Conservation (phyloP, 2,113 vertebrate species). For the Xiphophorus maculatus region DNA sequence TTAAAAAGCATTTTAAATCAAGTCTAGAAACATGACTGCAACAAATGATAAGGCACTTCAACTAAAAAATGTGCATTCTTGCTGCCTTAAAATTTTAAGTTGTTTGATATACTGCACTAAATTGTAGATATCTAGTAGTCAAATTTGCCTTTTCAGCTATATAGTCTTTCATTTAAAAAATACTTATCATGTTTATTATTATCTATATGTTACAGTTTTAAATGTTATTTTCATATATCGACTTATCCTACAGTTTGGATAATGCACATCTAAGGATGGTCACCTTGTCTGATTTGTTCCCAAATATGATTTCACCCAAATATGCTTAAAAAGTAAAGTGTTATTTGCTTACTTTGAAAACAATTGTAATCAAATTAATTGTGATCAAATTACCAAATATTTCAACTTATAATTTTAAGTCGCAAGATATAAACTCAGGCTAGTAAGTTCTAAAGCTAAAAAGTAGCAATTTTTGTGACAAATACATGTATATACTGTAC, state of each 20-base stretch:
- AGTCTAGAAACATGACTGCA: constrained; percentile 66
- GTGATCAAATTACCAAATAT: constrained; percentile 18
- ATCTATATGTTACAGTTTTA: background rate
- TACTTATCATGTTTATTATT: too few relatives aligned
- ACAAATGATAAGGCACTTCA: constrained; percentile 79
- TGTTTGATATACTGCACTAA: constrained; percentile 27
- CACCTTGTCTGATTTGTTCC: background rate
- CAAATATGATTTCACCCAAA: constrained; percentile 16
- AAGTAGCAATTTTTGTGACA: constrained; percentile 57
- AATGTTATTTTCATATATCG: background rate
- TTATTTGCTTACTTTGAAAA: constrained; percentile 1
- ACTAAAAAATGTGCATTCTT: constrained; percentile 70
- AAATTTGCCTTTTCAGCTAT: background rate
- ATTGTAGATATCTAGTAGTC: background rate
- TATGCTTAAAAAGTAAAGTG: background rate
- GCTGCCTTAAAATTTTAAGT: constrained; percentile 67
- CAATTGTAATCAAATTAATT: constrained; percentile 5
- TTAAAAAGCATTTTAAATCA: constrained; percentile 43
- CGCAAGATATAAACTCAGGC: constrained; percentile 52
- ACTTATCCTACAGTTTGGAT: background rate
- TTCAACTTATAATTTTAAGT: constrained; percentile 65
- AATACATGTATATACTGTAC: constrained; percentile 51
- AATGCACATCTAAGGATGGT: background rate
- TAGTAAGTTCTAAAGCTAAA: constrained; percentile 55
- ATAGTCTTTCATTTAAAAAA: constrained; percentile 3